Evolutionary conservation across 2,113 vertebrate genomes (phyloP).

Genomic region (Scomber japonicus): DNA sequence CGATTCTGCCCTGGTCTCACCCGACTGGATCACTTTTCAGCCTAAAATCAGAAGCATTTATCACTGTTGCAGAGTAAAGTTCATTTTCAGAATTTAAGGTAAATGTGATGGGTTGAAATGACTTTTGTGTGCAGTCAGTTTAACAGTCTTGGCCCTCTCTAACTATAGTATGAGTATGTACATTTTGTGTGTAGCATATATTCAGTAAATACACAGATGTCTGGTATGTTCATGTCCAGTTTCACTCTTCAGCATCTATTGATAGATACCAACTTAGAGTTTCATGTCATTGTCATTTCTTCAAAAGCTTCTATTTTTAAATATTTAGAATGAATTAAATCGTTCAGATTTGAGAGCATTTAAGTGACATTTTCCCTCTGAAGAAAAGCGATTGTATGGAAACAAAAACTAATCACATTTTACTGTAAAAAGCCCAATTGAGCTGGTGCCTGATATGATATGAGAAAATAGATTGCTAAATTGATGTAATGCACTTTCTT

Average conservation of each 20-base stretch:
- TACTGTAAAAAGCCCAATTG: not conserved
- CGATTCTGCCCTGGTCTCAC: slow-evolving; percentile 1
- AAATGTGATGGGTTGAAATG: not conserved
- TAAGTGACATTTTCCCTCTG: not conserved
- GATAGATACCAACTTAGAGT: not conserved
- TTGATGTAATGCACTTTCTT: slow-evolving; percentile 9
- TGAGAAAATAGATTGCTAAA: not conserved
- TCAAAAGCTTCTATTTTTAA: not conserved
- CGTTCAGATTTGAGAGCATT: not conserved
- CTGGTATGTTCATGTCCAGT: no score
- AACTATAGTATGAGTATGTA: not conserved
- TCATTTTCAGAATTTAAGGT: slow-evolving; percentile 1
- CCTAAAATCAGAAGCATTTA: slow-evolving; percentile 17
- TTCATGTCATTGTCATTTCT: no score
- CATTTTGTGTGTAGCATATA: not conserved
- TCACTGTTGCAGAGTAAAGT: slow-evolving; percentile 8
- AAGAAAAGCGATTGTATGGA: not conserved
- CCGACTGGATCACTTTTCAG: slow-evolving; percentile 12
- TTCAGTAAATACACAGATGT: no score
- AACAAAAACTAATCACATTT: slow-evolving; percentile 14
- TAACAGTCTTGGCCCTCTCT: no score
- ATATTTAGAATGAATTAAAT: not conserved
- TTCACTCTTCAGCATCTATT: not conserved
- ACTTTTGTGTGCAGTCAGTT: no score
- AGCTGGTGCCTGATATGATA: not conserved